phyloP scores from a whole-genome alignment of 2,888 invertebrate genomes.

The Liopterus haemorrhoidalis region DNA sequence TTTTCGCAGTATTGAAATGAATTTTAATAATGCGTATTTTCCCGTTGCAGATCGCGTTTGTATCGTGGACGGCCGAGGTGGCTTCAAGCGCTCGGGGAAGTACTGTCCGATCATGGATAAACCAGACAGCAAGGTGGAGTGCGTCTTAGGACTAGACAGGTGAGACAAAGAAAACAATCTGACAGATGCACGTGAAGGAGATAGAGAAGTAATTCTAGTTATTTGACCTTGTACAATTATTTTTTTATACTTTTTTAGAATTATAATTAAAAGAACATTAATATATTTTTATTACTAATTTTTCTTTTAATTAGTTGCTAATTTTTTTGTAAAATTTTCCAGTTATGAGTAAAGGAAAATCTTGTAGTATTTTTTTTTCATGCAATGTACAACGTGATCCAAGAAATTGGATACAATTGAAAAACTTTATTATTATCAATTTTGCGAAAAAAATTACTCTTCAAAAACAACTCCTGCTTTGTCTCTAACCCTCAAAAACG shows the following conservation, averaged over 20 bases:
- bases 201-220: background rate
- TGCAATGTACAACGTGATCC: too few relatives aligned
- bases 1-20: too few relatives aligned
- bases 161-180: constrained; percentile 37
- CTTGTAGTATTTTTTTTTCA: too few relatives aligned
- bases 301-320: too few relatives aligned
- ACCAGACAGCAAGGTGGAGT: constrained; percentile 58
- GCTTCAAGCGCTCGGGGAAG: constrained; percentile 54
- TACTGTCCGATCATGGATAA: constrained; percentile 59
- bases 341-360: too few relatives aligned
- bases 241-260: background rate
- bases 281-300: background rate
- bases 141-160: constrained; percentile 67
- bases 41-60: constrained; percentile 66
- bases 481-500: too few relatives aligned
- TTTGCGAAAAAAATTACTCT: too few relatives aligned
- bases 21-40: too few relatives aligned
- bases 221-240: background rate
- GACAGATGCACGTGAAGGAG: background rate
- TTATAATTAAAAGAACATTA: constrained; percentile 1
- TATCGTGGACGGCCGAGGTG: constrained; percentile 61
- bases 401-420: too few relatives aligned
- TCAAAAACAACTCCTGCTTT: too few relatives aligned
- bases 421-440: too few relatives aligned
- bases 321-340: too few relatives aligned